Percentiles rank a stretch among this genome's conserved stretches.
Evolutionary conservation across 2,888 invertebrate genomes (phyloP).

Genomic region (Rhamnusium bicolor): DNA sequence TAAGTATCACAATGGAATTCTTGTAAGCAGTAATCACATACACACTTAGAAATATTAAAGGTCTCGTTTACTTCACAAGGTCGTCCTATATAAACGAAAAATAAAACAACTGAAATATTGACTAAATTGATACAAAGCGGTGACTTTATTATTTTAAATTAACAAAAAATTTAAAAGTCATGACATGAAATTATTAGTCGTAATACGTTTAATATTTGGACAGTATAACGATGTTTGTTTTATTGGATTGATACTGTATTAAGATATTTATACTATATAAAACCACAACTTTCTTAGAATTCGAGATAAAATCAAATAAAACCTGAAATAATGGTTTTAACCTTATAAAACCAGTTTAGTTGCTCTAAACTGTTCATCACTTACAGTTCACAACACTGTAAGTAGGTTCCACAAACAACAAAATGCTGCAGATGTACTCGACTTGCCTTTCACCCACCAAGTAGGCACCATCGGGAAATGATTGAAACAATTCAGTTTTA

Average conservation of each 20-base stretch:
- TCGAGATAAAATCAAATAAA: too few species aligned
- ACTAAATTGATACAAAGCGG: constrained; percentile 27
- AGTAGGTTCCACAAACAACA: too few species aligned
- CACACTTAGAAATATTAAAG: constrained; percentile 1
- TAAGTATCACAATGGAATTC: constrained; percentile 8
- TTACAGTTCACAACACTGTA: too few species aligned
- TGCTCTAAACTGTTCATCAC: too few species aligned
- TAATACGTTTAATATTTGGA: not conserved
- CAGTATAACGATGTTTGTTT: not conserved
- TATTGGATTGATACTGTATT: too few species aligned
- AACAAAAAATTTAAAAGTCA: constrained; percentile 20
- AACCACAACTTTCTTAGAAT: not conserved
- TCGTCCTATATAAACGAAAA: constrained; percentile 4
- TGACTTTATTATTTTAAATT: constrained; percentile 29
- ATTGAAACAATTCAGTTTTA: too few species aligned
- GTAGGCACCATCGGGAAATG: too few species aligned
- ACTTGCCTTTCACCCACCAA: too few species aligned
- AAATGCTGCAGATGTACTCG: too few species aligned
- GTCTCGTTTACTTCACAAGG: constrained; percentile 13
- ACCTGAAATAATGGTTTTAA: too few species aligned
- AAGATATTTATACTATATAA: not conserved
- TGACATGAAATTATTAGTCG: constrained; percentile 13
- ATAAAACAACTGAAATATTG: constrained; percentile 4
- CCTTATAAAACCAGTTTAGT: too few species aligned
- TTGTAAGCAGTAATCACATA: too few species aligned